phyloP scores from a whole-genome alignment of 2,888 invertebrate species.

The Hemaris fuciformis region DNA sequence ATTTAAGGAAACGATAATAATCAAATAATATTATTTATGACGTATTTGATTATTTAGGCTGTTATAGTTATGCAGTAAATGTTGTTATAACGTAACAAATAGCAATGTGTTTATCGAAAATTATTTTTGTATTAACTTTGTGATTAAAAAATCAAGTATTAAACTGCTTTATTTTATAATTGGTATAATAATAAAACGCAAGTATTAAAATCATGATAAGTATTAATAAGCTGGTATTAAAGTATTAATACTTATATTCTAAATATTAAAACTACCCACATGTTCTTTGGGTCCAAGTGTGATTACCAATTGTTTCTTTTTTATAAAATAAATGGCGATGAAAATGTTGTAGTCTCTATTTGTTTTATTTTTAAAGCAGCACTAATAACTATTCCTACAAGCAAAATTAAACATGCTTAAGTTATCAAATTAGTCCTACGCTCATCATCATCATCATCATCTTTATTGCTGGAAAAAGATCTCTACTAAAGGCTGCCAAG shows the following conservation, averaged over 20 bases:
- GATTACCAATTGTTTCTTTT: conserved; percentile 3
- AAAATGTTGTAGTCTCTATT: background rate
- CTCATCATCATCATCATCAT: no score
- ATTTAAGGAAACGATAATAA: background rate
- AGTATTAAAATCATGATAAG: background rate
- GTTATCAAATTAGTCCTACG: no score
- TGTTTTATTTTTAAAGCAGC: background rate
- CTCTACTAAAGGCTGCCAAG: no score
- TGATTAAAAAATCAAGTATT: background rate
- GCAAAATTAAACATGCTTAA: no score
- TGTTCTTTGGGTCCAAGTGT: conserved; percentile 33
- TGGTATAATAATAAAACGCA: background rate
- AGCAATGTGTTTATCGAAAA: background rate
- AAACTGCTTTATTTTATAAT: background rate
- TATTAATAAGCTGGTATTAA: background rate
- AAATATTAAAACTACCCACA: conserved; percentile 23
- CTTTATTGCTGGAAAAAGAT: no score
- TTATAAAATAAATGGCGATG: conserved; percentile 20
- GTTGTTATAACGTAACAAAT: background rate
- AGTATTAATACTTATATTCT: background rate
- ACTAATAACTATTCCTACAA: no score
- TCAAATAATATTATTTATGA: background rate
- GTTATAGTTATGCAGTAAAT: background rate
- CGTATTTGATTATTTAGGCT: background rate
- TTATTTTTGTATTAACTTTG: background rate